phyloP scores from a whole-genome alignment of 2,113 vertebrate genomes.

The Lepisosteus osseus region DNA sequence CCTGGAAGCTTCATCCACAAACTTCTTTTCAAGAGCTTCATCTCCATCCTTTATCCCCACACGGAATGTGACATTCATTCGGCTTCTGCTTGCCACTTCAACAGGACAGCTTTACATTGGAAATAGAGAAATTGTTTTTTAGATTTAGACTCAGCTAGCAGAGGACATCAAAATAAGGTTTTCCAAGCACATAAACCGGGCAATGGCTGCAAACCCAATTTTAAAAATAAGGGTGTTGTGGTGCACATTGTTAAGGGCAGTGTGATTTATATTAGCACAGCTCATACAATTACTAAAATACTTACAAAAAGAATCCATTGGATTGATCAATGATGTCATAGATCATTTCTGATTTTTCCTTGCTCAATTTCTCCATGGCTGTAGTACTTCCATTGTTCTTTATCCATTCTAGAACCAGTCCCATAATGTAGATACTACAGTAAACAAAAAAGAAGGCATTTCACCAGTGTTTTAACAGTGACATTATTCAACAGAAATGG shows the following conservation, averaged over 20 bases:
- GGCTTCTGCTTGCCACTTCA: constrained; percentile 72
- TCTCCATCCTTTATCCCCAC: constrained; percentile 79
- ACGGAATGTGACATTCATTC: constrained; percentile 88
- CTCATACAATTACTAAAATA: constrained; percentile 2
- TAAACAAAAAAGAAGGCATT: no score
- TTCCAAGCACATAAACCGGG: no score
- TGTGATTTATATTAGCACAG: background rate
- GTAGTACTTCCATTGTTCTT: constrained; percentile 80
- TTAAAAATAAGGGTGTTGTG: no score
- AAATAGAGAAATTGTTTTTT: background rate
- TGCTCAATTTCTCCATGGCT: constrained; percentile 81
- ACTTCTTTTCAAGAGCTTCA: constrained; percentile 78
- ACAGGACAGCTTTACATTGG: constrained; percentile 70
- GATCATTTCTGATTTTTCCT: constrained; percentile 80
- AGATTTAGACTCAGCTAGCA: no score
- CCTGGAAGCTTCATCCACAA: constrained; percentile 82
- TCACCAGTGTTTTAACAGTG: no score
- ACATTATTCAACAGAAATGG: no score
- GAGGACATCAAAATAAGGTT: no score
- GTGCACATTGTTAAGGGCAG: no score
- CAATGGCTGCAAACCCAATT: no score
- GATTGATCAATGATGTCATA: constrained; percentile 85
- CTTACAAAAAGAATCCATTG: constrained; percentile 88
- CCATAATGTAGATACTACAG: constrained; percentile 88
- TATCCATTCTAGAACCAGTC: constrained; percentile 91